phyloP scores from a whole-genome alignment of 2,888 invertebrate genomes.

The Thera obeliscata region DNA sequence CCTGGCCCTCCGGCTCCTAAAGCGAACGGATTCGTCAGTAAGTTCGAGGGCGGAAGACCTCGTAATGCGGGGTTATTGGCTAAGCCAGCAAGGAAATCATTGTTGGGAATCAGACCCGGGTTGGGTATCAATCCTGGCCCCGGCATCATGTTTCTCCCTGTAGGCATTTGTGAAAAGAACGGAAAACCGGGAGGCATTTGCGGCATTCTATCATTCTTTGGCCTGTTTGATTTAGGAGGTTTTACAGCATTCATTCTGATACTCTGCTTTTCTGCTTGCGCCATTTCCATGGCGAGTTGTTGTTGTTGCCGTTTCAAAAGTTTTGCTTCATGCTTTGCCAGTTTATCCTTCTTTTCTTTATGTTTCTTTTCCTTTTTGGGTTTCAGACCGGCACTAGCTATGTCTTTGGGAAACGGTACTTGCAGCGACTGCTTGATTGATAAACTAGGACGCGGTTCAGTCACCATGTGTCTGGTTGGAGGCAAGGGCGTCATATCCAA shows the following conservation, averaged over 20 bases:
- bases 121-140: constrained; percentile 77
- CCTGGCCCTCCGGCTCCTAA: constrained; percentile 84
- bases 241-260: constrained; percentile 66
- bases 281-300: constrained; percentile 74
- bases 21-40: constrained; percentile 82
- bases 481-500: constrained; percentile 64
- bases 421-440: constrained; percentile 77
- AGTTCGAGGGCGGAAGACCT: constrained; percentile 69
- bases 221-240: constrained; percentile 69
- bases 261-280: constrained; percentile 69
- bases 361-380: constrained; percentile 85
- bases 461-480: constrained; percentile 50
- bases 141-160: constrained; percentile 84
- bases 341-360: constrained; percentile 80
- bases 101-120: constrained; percentile 78
- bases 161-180: constrained; percentile 74
- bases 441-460: constrained; percentile 66
- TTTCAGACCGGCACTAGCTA: constrained; percentile 83
- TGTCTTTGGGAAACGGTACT: constrained; percentile 77
- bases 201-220: constrained; percentile 74
- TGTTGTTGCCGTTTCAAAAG: constrained; percentile 77
- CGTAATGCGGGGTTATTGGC: constrained; percentile 78
- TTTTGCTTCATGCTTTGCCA: constrained; percentile 76
- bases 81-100: constrained; percentile 71
- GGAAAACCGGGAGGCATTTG: constrained; percentile 76